Base-by-base conservation (phyloP, 2,113 vertebrate genomes). In the Casuarius casuarius region DNA sequence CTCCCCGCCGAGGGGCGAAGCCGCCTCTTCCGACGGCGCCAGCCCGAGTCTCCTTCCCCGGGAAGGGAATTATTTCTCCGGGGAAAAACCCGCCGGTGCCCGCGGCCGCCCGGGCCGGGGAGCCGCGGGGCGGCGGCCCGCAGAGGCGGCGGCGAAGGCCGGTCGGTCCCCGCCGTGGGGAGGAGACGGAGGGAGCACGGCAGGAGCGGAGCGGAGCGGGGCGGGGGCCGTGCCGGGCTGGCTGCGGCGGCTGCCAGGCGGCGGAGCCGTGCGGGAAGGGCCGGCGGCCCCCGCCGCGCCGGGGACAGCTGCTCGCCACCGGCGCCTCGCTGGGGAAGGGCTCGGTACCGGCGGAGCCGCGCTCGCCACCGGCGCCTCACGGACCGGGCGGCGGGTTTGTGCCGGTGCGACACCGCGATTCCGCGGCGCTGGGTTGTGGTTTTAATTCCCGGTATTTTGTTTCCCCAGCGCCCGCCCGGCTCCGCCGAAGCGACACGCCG, bases 1-100 rank as follows among this genome's bases (percentile, higher is more conserved):
- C 8, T 68, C 21, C 21, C 52, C 12, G 22, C 15, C 1, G 11
- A 56, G 40, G 28, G 18, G 38, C 17, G 49, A 51, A 79, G 49
- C 31, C 58, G 56, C 31, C 63, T 76, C 88, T 96, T 96, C 91
- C 91, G 93, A 95, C 91, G 91, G 91, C 91, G 76, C 42, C 5
- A 23, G 21, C 29, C 63, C 28, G 1, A 21, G 17, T 28, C 7
- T 6, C 46, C 46, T 33, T 31, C 56, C 56, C 73, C 68, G 77
- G 77, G 81, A 74, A 70, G 38, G 44, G 62, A 44, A 20, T 56
- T 74, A n/a, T 75, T 87, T 71, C 26, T 28, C 51, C 1, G 13
- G 46, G 29, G 13, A 71, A 49, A 84, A 75, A 58, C 1, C 10
- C 31, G 17, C 31, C 7, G 46, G 46, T 48, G 46, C 19, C 12